phyloP scores from a whole-genome alignment of 2,888 invertebrate species.

The Megamerina dolium region DNA sequence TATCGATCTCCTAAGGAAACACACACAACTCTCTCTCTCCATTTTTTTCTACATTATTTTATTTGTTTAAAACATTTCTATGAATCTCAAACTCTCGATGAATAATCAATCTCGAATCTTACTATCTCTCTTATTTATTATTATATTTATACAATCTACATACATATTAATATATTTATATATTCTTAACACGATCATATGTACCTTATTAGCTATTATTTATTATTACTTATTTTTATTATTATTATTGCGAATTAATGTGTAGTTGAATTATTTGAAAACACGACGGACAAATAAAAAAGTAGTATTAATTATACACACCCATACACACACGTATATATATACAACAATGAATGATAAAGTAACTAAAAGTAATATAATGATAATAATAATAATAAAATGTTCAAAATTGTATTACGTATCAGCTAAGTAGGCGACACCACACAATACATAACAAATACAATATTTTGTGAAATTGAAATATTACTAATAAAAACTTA shows the following conservation, averaged over 20 bases:
- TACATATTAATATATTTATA: background rate
- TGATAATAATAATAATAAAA: background rate
- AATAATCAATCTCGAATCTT: background rate
- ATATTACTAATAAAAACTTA: too few species aligned
- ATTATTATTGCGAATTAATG: slow-evolving; percentile 2
- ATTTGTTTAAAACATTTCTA: too few species aligned
- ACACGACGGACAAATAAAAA: too few species aligned
- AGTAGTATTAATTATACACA: too few species aligned
- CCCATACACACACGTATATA: too few species aligned
- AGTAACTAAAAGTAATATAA: slow-evolving; percentile 7
- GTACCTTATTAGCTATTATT: slow-evolving; percentile 10
- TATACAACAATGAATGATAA: too few species aligned
- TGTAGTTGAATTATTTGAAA: too few species aligned
- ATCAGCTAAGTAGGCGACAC: background rate
- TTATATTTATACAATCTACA: background rate
- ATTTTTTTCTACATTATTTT: too few species aligned
- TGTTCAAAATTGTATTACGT: background rate
- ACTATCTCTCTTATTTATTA: background rate
- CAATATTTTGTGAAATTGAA: too few species aligned
- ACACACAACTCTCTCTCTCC: too few species aligned
- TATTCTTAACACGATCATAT: background rate
- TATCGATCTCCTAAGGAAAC: too few species aligned
- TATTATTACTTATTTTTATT: background rate
- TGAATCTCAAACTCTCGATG: background rate
- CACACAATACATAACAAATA: background rate